These are phyloP conservation scores for Octonoba sinensis DNA, from an alignment of 2,888 invertebrate species.

Conservation along the genomic window DNA sequence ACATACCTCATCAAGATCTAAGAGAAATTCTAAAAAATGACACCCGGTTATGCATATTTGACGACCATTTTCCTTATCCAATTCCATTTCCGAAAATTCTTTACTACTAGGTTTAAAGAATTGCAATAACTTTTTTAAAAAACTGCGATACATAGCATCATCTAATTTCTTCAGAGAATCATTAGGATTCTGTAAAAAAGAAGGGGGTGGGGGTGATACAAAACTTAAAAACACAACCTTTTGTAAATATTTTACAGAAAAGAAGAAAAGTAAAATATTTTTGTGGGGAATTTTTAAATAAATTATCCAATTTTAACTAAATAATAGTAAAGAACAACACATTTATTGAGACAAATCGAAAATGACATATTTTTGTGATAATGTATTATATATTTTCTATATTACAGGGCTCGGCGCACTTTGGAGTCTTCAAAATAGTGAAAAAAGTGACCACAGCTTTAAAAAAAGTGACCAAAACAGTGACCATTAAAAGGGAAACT, in stretches of 20 bases:
- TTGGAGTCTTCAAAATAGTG: too few relatives aligned
- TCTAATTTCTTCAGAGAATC: conserved; percentile 75
- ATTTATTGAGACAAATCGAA: too few relatives aligned
- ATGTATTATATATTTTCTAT: too few relatives aligned
- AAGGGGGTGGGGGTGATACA: not conserved
- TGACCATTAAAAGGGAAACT: too few relatives aligned
- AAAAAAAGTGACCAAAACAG: too few relatives aligned
- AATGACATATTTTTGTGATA: too few relatives aligned
- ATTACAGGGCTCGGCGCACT: too few relatives aligned
- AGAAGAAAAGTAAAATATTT: not conserved
- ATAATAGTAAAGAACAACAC: too few relatives aligned
- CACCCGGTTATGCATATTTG: conserved; percentile 72
- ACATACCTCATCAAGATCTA: conserved; percentile 78
- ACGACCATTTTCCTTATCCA: conserved; percentile 74
- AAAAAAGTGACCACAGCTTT: too few relatives aligned
- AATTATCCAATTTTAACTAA: not conserved
- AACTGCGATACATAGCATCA: conserved; percentile 78
- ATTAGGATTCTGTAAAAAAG: conserved; percentile 70
- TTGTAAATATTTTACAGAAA: too few relatives aligned
- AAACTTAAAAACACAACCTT: not conserved
- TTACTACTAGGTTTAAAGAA: conserved; percentile 90
- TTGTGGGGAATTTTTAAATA: not conserved
- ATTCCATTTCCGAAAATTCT: conserved; percentile 87
- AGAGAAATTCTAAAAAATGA: conserved; percentile 82
- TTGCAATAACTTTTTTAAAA: conserved; percentile 83